A percentile compares a stretch with the other conserved stretches of the same genome.
These are phyloP conservation scores for Ceyx margarethae DNA, from an alignment of 2,113 vertebrate genomes.

Conservation along the genomic window DNA sequence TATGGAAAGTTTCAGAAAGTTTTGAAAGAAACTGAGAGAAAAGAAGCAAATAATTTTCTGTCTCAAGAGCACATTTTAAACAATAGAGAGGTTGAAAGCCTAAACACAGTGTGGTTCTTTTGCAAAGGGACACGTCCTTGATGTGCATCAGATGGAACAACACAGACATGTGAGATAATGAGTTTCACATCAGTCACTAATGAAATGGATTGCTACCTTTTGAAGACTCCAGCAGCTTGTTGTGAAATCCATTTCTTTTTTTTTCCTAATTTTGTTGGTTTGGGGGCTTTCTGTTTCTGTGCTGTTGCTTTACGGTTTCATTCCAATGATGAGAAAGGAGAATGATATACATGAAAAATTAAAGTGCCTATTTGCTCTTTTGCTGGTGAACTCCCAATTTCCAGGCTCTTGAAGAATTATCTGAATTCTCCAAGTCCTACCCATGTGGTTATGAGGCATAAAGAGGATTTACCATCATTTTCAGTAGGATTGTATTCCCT, in stretches of 20 bases:
- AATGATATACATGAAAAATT: not conserved
- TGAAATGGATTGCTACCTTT: not conserved
- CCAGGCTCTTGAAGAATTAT: not conserved
- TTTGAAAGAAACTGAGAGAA: not conserved
- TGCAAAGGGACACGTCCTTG: not conserved
- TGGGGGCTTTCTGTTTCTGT: accelerated
- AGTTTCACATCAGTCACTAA: not conserved
- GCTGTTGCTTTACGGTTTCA: not conserved
- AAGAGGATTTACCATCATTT: not conserved
- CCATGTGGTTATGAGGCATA: not conserved
- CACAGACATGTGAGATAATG: accelerated
- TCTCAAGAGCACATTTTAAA: not conserved
- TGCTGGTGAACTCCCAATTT: not conserved
- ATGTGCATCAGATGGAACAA: not conserved
- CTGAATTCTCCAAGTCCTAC: not conserved
- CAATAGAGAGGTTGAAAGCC: not conserved
- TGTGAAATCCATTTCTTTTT: not conserved
- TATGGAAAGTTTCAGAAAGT: not conserved
- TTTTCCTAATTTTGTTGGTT: not conserved
- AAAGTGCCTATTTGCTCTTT: not conserved
- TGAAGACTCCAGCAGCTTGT: not conserved
- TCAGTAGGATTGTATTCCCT: not conserved
- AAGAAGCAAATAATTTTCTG: not conserved
- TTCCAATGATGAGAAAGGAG: not conserved
- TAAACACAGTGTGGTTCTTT: not conserved